Conservation (phyloP, 2,797 vertebrate genomes). For the Buphagus erythrorhynchus region DNA sequence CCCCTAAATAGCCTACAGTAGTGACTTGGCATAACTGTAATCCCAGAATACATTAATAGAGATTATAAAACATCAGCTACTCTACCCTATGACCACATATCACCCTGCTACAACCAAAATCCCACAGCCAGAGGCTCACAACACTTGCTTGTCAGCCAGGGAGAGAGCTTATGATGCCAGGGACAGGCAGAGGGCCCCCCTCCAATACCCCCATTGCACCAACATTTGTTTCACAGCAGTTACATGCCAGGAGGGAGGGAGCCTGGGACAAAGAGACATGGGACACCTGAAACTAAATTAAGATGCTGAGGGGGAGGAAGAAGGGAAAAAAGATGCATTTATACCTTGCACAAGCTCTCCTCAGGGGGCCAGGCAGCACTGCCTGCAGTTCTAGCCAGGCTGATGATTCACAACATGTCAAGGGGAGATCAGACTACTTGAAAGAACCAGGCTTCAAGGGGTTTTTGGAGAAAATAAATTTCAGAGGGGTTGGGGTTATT, state of each 20-base stretch:
- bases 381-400: background rate
- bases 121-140: background rate
- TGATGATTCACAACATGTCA: background rate
- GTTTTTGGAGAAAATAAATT: background rate
- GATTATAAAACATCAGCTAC: fast-evolving
- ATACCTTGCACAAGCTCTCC: background rate
- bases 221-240: background rate
- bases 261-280: background rate
- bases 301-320: background rate
- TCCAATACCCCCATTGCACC: background rate
- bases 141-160: background rate
- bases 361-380: fast-evolving
- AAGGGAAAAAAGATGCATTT: background rate
- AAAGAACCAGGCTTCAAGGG: background rate
- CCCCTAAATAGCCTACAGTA: background rate
- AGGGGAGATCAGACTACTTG: background rate
- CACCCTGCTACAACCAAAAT: background rate
- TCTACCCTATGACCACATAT: background rate
- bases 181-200: background rate
- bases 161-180: background rate
- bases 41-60: background rate
- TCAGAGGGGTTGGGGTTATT: background rate
- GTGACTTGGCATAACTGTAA: background rate
- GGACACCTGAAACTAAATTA: background rate
- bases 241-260: background rate